Base-by-base conservation (phyloP, 2,888 invertebrate species). In the Acronicta alni region DNA sequence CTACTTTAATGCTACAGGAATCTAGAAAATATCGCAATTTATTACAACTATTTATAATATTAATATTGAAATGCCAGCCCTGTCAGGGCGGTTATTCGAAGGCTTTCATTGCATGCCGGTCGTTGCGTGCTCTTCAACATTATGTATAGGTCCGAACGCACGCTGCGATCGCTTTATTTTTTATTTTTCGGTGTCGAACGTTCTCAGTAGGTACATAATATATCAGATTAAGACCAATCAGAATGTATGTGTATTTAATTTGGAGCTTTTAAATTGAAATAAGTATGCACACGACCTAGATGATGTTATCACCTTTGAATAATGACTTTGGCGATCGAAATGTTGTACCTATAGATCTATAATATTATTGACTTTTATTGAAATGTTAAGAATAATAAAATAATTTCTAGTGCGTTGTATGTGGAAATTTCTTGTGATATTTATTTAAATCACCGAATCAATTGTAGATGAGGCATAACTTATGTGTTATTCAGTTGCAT, bases 111-210 rank as follows among this genome's bases (percentile, higher is more conserved):
- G 89, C 88, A 85, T 84, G 84, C 78, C 80, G 55, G 75, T 70
- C 73, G 82, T 89, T 91, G 91, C 91, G 89, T 92, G 91, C 82
- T 83, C 84, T 82, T 83, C 74, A 79, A 79, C 61, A 67, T 82
- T 79, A 82, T 83, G 80, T 89, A 88, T 78, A 81, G 78, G 84
- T 82, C 75, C 66, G 85, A 85, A 85, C 86, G 84, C 89, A 88
- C 81, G 90, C 89, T 86, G 88, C 63, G 87, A 74, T 77, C 71
- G 79, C 72, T 82, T 81, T 68, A 71, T 73, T 80, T 80, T 77
- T 80, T 79, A 71, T 76, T 79, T 84, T 76, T 72, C 44, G 56
- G 53, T 65, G 62, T 71, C 71, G 74, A 77, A 77, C 79, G 75
- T 76, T 79, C 77, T 70, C 75, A 78, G 69, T 70, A 68, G 47